These are phyloP conservation scores for Calliphora vicina DNA, from an alignment of 1,140 invertebrate species.

Conservation along the genomic window DNA sequence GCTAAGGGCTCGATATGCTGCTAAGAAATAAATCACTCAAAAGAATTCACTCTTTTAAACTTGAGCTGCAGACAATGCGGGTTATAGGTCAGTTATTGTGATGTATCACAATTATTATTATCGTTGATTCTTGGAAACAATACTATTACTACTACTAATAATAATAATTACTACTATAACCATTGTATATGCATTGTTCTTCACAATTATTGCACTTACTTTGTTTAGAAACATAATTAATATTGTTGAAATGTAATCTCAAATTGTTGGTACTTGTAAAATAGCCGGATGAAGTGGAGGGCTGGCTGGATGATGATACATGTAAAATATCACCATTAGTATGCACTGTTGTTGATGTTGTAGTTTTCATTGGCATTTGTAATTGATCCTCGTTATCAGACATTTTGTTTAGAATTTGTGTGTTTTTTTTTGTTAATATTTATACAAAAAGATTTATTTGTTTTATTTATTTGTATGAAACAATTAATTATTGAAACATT, in stretches of 20 bases:
- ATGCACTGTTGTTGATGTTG: background rate
- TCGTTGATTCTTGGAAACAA: no score
- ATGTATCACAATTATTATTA: no score
- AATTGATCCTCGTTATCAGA: conserved; percentile 9
- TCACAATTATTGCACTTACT: conserved; percentile 38
- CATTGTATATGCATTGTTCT: no score
- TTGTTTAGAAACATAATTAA: conserved; percentile 47
- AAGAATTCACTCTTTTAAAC: no score
- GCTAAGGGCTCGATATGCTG: no score
- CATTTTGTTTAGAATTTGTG: background rate
- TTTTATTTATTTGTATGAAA: background rate
- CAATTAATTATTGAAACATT: background rate
- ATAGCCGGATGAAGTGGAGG: background rate
- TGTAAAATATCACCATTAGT: background rate
- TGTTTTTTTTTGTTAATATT: background rate
- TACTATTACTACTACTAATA: background rate
- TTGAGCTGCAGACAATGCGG: background rate
- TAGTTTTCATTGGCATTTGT: background rate
- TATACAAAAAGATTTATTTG: background rate
- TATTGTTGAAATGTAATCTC: conserved; percentile 50
- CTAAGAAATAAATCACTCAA: no score
- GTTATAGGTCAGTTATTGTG: background rate
- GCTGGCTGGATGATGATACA: background rate
- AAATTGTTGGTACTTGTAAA: conserved; percentile 27
- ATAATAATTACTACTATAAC: no score